Conservation (phyloP, 2,797 vertebrate genomes). For the Periparus ater region DNA sequence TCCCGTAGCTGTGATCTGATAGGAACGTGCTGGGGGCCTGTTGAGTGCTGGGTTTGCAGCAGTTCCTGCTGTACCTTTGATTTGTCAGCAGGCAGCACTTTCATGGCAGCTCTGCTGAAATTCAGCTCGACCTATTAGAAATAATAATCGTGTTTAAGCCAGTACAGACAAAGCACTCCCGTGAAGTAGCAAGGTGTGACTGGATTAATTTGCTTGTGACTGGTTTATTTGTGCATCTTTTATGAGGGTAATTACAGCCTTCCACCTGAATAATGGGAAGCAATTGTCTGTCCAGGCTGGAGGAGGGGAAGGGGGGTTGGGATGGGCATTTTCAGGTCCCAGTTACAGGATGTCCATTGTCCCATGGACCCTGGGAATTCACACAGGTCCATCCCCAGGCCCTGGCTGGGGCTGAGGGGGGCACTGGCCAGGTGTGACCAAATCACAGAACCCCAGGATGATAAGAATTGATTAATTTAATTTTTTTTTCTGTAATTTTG, state of each 20-base stretch:
- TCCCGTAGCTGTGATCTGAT: neutral
- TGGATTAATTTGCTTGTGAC: neutral
- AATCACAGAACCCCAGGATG: neutral
- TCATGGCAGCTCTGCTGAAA: neutral
- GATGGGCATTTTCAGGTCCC: conserved; percentile 77
- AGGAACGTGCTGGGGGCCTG: neutral
- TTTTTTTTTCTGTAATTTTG: neutral
- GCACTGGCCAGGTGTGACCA: neutral
- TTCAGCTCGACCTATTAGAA: neutral
- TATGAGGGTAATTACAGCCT: conserved; percentile 80
- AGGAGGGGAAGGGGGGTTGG: conserved; percentile 75
- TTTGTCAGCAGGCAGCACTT: neutral
- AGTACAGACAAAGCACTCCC: neutral
- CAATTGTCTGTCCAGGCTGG: conserved; percentile 75
- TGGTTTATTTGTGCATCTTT: conserved; percentile 33
- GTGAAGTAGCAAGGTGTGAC: neutral
- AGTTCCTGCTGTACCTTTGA: neutral
- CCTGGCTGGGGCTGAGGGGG: neutral
- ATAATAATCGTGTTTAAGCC: neutral
- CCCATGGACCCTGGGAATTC: neutral
- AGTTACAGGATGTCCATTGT: conserved; percentile 54
- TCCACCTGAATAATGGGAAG: conserved; percentile 71
- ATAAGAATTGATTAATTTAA: neutral
- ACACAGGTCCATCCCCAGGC: rapidly evolving
- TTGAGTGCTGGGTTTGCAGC: neutral